phyloP scores from a whole-genome alignment of 1,140 invertebrate species.

The Papilio machaon region DNA sequence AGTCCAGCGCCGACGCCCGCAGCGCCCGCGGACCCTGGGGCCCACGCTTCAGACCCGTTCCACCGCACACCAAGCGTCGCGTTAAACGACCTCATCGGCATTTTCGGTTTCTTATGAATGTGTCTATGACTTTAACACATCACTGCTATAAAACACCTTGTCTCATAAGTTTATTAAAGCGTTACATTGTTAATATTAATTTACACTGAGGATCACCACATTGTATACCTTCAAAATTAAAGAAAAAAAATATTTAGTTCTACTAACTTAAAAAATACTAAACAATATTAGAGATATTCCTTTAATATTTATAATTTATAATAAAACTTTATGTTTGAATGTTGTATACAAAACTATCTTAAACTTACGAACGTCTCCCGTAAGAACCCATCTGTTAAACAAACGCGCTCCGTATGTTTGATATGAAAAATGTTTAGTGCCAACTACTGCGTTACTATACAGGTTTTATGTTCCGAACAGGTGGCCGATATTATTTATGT shows the following conservation, averaged over 20 bases:
- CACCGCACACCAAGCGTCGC: background rate
- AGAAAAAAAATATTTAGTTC: too few species aligned
- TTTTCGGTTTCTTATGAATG: background rate
- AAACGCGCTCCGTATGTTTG: background rate
- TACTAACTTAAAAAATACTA: too few species aligned
- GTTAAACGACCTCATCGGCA: slow-evolving; percentile 2
- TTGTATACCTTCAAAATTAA: background rate
- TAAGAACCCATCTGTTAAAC: slow-evolving; percentile 17
- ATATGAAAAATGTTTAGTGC: slow-evolving; percentile 22
- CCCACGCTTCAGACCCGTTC: slow-evolving; percentile 38
- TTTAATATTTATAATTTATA: background rate
- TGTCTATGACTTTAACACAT: background rate
- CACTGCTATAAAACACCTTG: background rate
- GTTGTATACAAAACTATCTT: background rate
- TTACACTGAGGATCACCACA: background rate
- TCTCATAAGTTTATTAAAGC: background rate
- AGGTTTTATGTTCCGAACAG: slow-evolving; percentile 9
- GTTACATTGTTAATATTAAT: background rate
- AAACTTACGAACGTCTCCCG: background rate
- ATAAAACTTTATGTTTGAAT: background rate
- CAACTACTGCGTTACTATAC: slow-evolving; percentile 1
- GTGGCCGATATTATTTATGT: slow-evolving; percentile 9
- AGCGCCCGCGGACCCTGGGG: slow-evolving; percentile 44
- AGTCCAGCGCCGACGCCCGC: slow-evolving; percentile 53
- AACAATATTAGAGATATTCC: background rate